Percentiles rank a stretch among this genome's conserved stretches.
These are phyloP conservation scores for Bombylius discolor DNA, from an alignment of 2,888 invertebrate genomes.

Conservation along the genomic window DNA sequence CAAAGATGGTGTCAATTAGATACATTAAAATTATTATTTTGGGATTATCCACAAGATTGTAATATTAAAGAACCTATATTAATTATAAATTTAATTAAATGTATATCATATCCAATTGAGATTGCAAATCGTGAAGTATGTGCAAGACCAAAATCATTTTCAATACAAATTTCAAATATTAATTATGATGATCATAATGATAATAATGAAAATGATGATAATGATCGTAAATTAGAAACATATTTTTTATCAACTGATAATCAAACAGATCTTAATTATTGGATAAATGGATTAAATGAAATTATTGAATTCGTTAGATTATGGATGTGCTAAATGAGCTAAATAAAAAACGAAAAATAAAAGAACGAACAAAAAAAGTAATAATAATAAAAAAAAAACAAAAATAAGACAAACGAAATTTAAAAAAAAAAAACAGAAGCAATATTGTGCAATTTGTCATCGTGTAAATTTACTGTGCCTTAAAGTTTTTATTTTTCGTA, in stretches of 20 bases:
- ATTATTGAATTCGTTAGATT: conserved; percentile 33
- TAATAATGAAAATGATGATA: background rate
- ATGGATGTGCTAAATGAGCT: conserved; percentile 30
- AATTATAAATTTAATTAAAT: conserved; percentile 33
- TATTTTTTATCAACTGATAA: conserved; percentile 38
- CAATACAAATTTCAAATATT: conserved; percentile 23
- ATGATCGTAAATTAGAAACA: conserved; percentile 17
- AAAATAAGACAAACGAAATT: no score
- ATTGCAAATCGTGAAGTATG: conserved; percentile 37
- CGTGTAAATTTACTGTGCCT: no score
- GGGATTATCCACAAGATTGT: conserved; percentile 40
- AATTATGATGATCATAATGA: background rate
- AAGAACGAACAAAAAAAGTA: no score
- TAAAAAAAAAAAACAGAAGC: no score
- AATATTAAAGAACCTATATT: conserved; percentile 28
- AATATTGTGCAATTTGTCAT: no score
- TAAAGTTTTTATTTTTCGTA: no score
- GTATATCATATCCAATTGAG: conserved; percentile 25
- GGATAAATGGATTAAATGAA: conserved; percentile 38
- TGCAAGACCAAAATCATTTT: conserved; percentile 37
- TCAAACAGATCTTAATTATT: conserved; percentile 35
- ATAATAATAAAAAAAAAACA: no score
- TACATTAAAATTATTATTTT: conserved; percentile 36
- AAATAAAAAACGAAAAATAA: background rate
- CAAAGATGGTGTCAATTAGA: conserved; percentile 42